These are phyloP conservation scores for Dicaeum eximium DNA, from an alignment of 2,113 vertebrate genomes.

Conservation along the genomic window DNA sequence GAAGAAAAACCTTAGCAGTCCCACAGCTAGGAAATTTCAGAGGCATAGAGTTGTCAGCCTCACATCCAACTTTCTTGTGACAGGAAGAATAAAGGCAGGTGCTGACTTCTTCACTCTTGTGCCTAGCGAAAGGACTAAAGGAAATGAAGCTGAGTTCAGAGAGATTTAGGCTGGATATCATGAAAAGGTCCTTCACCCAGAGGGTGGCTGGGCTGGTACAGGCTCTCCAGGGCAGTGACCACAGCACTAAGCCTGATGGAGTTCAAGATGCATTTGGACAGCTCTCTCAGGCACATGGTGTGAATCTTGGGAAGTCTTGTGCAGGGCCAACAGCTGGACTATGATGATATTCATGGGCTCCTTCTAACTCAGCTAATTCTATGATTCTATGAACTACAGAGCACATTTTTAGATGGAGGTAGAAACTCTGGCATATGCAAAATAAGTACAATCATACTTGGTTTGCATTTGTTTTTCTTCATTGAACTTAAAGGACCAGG, in stretches of 20 bases:
- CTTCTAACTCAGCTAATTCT: background rate
- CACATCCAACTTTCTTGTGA: background rate
- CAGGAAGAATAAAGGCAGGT: background rate
- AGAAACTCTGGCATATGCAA: accelerated
- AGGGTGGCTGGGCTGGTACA: accelerated
- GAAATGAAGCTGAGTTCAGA: background rate
- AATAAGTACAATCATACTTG: background rate
- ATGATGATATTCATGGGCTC: background rate
- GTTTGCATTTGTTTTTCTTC: background rate
- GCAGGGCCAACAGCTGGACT: background rate
- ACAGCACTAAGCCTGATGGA: too few species aligned
- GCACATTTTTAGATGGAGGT: background rate
- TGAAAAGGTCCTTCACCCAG: too few species aligned
- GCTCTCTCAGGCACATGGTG: background rate
- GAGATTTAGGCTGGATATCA: background rate
- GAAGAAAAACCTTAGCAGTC: too few species aligned
- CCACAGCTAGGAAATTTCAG: too few species aligned
- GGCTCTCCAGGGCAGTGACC: background rate
- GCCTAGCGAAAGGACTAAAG: background rate
- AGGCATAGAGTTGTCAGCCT: too few species aligned
- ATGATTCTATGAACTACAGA: background rate
- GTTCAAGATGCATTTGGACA: background rate
- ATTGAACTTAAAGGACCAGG: background rate
- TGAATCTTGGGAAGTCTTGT: background rate
- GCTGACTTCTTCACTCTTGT: background rate